Base-by-base conservation (phyloP, 2,113 vertebrate species). In the Pavo muticus region DNA sequence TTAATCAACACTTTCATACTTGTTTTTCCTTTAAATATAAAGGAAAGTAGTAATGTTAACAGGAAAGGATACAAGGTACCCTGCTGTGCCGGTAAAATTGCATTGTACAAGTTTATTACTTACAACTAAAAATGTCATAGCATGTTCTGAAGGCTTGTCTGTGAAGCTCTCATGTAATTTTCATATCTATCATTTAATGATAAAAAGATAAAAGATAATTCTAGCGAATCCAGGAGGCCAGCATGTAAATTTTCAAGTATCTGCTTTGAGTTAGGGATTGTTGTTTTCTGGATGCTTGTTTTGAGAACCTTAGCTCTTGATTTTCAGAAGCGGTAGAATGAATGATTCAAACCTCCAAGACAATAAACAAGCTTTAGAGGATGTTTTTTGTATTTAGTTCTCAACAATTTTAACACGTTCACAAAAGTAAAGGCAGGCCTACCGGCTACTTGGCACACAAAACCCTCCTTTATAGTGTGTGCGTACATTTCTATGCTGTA, bases 1-100 rank as follows among this genome's bases (percentile, higher is more conserved):
- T 97, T 97, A 97, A 96, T 97, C 97, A 91, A 94, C 94, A 96
- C 91, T 90, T 90, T 88, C 70, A 61, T 76, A 80, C 97, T 97
- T 95, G 91, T 94, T 95, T 95, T 95, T 70, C 94, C 76, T 95
- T 97, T 86, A 68, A 72, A 92, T 96, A 93, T 93, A 93, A 92
- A 86, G 50, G 57, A 84, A 91, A 93, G 25, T 30, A 88, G 35
- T 57, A 52, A n/a, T 96, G 94, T 50, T 82, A 93, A 8, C 59
- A 72, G 77, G 39, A 54, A 91, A 80, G 14, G 7, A 10, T 95
- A 80, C 69, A 72, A 90, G 57, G 12, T 71, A 89, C 67, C 87
- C 92, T 73, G 57, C 87, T 82, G 73, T 92, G 84, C 61, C 67
- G 69, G 67, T 73, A 65, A 91, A 78, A 94, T 91, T 61, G 68